Percentiles rank a stretch among this genome's conserved stretches.
Conservation (phyloP, 2,797 vertebrate species). For the Streptopelia turtur region DNA sequence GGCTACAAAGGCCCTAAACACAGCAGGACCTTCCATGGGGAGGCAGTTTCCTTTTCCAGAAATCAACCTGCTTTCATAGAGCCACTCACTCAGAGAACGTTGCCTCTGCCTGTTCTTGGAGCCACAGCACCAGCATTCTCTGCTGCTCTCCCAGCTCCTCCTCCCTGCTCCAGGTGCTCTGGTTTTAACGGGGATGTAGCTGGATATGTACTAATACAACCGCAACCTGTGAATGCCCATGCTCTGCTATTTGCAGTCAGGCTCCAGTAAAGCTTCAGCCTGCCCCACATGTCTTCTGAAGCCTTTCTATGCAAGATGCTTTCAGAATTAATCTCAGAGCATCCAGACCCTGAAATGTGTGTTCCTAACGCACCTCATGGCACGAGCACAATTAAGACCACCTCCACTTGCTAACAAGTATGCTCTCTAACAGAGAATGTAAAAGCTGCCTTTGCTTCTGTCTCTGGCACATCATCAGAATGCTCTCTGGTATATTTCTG, state of each 20-base stretch:
- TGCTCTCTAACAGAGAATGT: not conserved
- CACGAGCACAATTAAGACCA: not conserved
- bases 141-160: not conserved
- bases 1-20: not conserved
- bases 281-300: not conserved
- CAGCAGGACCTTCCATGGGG: not conserved
- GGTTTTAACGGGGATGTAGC: not conserved
- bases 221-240: not conserved
- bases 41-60: not conserved
- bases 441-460: not conserved
- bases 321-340: not conserved
- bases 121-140: not conserved
- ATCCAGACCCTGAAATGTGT: not conserved
- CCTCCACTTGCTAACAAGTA: not conserved
- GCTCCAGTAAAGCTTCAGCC: not conserved
- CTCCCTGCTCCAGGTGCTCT: not conserved
- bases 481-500: not conserved
- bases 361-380: not conserved
- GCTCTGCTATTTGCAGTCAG: not conserved
- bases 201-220: not conserved
- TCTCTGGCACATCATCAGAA: not conserved
- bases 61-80: not conserved
- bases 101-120: not conserved
- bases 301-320: not conserved
- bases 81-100: not conserved